phyloP scores from a whole-genome alignment of 1,140 invertebrate species.

The Euwallacea similis region DNA sequence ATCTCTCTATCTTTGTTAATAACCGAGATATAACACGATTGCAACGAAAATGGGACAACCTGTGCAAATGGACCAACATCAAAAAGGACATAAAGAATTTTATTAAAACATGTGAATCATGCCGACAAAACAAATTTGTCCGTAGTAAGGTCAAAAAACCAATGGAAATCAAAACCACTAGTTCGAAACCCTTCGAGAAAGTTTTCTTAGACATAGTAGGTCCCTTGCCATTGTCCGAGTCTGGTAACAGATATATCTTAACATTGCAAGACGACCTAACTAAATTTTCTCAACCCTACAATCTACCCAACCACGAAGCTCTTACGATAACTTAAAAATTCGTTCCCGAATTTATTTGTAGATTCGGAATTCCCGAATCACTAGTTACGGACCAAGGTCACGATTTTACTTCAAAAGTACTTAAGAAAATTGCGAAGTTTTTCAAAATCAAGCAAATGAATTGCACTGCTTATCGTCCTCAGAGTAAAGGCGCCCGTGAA shows the following conservation, averaged over 20 bases:
- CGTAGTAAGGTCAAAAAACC: constrained; percentile 39
- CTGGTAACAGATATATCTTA: constrained; percentile 40
- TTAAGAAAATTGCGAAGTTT: constrained; percentile 45
- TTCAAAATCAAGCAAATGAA: constrained; percentile 45
- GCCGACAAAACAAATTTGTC: constrained; percentile 49
- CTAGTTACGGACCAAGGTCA: constrained; percentile 47
- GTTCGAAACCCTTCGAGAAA: constrained; percentile 32
- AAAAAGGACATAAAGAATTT: constrained; percentile 43
- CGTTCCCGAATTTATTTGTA: constrained; percentile 38
- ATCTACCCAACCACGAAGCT: constrained; percentile 50
- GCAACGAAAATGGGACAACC: too few relatives aligned
- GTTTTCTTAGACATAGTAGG: constrained; percentile 31
- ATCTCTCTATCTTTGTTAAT: too few relatives aligned
- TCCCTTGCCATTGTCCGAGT: constrained; percentile 15
- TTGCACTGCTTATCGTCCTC: constrained; percentile 43
- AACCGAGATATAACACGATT: too few relatives aligned
- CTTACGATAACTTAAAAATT: constrained; percentile 46
- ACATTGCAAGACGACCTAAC: constrained; percentile 52
- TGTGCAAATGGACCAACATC: constrained; percentile 46
- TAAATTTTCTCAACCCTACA: constrained; percentile 48
- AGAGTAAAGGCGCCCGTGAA: constrained; percentile 51
- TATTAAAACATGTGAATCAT: constrained; percentile 47
- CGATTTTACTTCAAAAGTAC: constrained; percentile 47
- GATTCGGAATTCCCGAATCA: constrained; percentile 40
- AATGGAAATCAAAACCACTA: constrained; percentile 45